Evolutionary conservation across 2,797 vertebrate genomes (phyloP).

Genomic region (Sebastiscus albofasciatus): DNA sequence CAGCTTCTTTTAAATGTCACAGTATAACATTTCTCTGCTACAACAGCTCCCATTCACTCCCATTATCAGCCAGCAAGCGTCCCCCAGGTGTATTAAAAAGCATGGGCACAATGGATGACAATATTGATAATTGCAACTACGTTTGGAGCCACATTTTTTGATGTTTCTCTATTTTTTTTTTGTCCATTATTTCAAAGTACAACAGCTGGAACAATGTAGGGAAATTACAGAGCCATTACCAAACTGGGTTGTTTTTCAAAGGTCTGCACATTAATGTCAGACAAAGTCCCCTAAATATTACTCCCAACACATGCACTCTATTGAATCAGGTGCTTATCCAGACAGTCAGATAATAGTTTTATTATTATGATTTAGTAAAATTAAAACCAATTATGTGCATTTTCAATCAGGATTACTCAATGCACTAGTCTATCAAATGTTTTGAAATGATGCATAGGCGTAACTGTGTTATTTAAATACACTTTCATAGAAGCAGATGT

Average conservation of each 20-base stretch:
- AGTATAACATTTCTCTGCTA: conserved; percentile 62
- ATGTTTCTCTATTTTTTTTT: conserved; percentile 10
- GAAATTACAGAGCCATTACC: conserved; percentile 71
- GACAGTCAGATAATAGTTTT: conserved; percentile 37
- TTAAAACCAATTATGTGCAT: neutral
- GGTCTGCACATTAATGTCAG: conserved; percentile 58
- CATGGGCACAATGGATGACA: conserved; percentile 30
- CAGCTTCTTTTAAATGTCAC: conserved; percentile 75
- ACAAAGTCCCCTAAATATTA: conserved; percentile 30
- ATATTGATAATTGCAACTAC: conserved; percentile 44
- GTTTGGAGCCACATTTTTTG: conserved; percentile 23
- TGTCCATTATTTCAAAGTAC: conserved; percentile 44
- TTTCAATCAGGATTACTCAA: conserved; percentile 2
- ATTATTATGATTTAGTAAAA: neutral
- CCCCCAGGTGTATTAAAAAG: conserved; percentile 45
- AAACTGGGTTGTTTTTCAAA: conserved; percentile 52
- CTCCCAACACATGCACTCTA: conserved; percentile 30
- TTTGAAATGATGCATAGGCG: neutral
- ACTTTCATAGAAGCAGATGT: conserved; percentile 27
- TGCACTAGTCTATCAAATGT: neutral
- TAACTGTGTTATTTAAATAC: conserved; percentile 3
- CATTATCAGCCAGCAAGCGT: conserved; percentile 45
- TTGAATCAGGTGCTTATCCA: conserved; percentile 48
- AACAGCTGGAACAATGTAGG: conserved; percentile 70
- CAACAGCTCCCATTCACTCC: conserved; percentile 51